Evolutionary conservation across 2,888 invertebrate genomes (phyloP).

Genomic region (Macrosoma leucophasiata): DNA sequence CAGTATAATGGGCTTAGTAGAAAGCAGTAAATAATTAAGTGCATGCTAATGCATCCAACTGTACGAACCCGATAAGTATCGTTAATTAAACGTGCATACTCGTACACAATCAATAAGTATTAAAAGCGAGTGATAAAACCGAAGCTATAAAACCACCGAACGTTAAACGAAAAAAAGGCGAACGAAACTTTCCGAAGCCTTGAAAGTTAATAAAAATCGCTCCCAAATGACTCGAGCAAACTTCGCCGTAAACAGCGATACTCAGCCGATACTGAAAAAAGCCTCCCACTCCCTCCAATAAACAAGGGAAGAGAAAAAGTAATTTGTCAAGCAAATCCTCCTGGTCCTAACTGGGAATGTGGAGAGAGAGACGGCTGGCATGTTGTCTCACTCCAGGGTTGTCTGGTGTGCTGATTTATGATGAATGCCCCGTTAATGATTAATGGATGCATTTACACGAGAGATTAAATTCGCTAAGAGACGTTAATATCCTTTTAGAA

Average conservation of each 20-base stretch:
- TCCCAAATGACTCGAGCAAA: slow-evolving; percentile 60
- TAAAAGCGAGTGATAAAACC: slow-evolving; percentile 50
- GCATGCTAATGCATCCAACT: no score
- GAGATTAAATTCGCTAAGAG: slow-evolving; percentile 38
- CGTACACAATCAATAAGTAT: slow-evolving; percentile 19
- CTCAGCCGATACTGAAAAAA: slow-evolving; percentile 37
- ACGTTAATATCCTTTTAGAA: slow-evolving; percentile 29
- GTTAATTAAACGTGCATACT: no score
- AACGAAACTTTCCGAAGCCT: slow-evolving; percentile 42
- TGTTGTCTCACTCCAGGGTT: slow-evolving; percentile 15
- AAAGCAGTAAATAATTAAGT: no score
- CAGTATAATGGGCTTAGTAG: no score
- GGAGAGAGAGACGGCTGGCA: slow-evolving; percentile 30
- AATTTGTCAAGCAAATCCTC: slow-evolving; percentile 71
- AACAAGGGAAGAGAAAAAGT: slow-evolving; percentile 65
- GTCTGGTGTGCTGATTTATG: slow-evolving; percentile 36
- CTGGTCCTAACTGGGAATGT: slow-evolving; percentile 41
- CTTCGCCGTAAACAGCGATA: slow-evolving; percentile 58
- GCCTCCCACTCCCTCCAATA: slow-evolving; percentile 33
- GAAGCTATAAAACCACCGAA: slow-evolving; percentile 46
- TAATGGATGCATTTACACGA: slow-evolving; percentile 41
- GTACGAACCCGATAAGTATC: no score
- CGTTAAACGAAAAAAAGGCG: slow-evolving; percentile 49
- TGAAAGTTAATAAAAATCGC: slow-evolving; percentile 68
- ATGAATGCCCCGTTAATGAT: slow-evolving; percentile 55